Evolutionary conservation across 2,797 vertebrate genomes (phyloP).

Genomic region (Squalus acanthias): DNA sequence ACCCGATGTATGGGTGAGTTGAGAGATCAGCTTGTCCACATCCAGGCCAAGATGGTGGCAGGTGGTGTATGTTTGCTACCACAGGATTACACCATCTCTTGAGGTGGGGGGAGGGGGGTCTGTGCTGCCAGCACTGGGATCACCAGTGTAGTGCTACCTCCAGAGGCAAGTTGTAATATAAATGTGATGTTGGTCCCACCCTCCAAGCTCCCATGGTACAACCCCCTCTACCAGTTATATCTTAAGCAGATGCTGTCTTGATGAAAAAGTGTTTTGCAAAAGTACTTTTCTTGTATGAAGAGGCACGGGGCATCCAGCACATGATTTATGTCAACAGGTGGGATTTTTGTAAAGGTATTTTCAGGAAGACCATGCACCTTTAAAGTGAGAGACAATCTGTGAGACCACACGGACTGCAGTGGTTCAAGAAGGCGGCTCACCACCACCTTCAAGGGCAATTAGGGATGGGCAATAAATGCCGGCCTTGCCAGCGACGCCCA

Average conservation of each 20-base stretch:
- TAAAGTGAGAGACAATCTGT: not conserved
- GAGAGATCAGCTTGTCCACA: not conserved
- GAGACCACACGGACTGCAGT: not conserved
- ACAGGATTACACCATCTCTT: not conserved
- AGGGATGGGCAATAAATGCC: too few species aligned
- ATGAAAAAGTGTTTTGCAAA: not conserved
- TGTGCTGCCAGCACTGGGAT: not conserved
- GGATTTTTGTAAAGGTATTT: not conserved
- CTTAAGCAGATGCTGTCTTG: too few species aligned
- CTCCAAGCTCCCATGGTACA: too few species aligned
- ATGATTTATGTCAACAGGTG: not conserved
- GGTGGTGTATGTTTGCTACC: not conserved
- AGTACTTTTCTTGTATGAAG: not conserved
- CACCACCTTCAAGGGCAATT: too few species aligned
- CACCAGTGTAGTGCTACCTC: not conserved
- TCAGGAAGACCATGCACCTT: not conserved
- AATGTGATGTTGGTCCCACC: too few species aligned
- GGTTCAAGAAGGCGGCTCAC: too few species aligned
- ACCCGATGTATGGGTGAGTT: not conserved
- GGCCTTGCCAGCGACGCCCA: too few species aligned
- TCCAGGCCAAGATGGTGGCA: not conserved
- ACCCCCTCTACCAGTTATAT: too few species aligned
- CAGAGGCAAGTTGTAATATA: not conserved
- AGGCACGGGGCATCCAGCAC: not conserved
- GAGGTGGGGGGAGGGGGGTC: not conserved